Percentiles rank a stretch among this genome's conserved stretches.
Evolutionary conservation across 2,797 vertebrate genomes (phyloP).

Genomic region (Phoxinus dragarum): DNA sequence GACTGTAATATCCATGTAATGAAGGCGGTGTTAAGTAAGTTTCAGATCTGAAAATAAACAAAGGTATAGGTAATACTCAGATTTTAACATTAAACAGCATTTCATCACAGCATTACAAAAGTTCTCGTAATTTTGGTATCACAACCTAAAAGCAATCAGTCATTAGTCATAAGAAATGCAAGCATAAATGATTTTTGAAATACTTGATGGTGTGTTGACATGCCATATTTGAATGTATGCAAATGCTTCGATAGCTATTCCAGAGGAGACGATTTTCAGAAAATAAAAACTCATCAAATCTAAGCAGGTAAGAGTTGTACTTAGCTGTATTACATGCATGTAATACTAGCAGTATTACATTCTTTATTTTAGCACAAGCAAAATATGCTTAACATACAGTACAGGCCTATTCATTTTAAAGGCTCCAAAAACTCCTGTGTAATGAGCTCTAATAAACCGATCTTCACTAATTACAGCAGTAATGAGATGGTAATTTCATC

Average conservation of each 20-base stretch:
- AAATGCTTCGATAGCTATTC: neutral
- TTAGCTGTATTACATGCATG: neutral
- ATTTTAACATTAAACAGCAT: neutral
- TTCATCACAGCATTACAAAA: neutral
- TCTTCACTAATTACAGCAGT: constrained; percentile 93
- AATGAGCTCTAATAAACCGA: constrained; percentile 84
- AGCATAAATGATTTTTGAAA: neutral
- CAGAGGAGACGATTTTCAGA: neutral
- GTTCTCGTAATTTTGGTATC: too few relatives aligned
- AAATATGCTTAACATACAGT: constrained; percentile 59
- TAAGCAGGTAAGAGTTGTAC: neutral
- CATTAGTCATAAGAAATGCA: too few relatives aligned
- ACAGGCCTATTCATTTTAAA: constrained; percentile 71
- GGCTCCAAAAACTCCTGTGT: constrained; percentile 73
- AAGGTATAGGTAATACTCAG: neutral
- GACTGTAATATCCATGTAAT: neutral
- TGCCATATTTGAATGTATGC: neutral
- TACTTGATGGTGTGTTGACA: neutral
- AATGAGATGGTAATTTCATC: constrained; percentile 94
- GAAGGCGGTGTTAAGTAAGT: neutral
- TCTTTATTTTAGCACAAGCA: constrained; percentile 57
- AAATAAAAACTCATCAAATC: neutral
- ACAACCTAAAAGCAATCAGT: neutral
- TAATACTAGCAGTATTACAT: neutral
- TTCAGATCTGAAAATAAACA: constrained; percentile 1